Base-by-base conservation (phyloP, 2,888 invertebrate species). In the Uropetala carovei region DNA sequence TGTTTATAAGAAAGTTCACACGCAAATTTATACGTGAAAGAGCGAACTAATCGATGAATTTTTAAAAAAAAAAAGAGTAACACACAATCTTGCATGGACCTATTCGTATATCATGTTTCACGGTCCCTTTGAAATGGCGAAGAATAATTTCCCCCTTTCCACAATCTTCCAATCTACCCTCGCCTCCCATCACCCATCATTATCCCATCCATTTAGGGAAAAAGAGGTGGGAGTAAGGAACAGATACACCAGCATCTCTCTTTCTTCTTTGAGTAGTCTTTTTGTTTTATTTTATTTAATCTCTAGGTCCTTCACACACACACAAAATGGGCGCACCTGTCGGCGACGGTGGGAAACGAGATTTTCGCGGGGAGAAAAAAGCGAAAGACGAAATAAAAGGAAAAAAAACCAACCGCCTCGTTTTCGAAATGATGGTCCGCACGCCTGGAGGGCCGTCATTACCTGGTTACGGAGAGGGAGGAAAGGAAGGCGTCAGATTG, bases 281-380 rank as follows among this genome's bases (percentile, higher is more conserved):
- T 1, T 43, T 43, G 1, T 43, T 43, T 43, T 3, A 43, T n/a
- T n/a, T n/a, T n/a, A n/a, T n/a, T n/a, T 43, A 43, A 43, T 43
- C 43, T 43, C 60, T 60, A 2, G 9, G 27, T 22, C 85, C 58
- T 22, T 16, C 60, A 14, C 60, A 9, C 86, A 27, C n/a, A 30
- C 60, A 86, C 82, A 82, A 82, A 82, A 43, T 0, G 43, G n/a
- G 89, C 89, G 89, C 89, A 89, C 89, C 89, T 89, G 89, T 89
- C 89, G 89, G 89, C 89, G 64, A 56, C 59, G 60, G 64, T 68
- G 89, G 64, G 89, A 89, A n/a, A 89, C 89, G 60, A 89, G 43
- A 0, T 27, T 13, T 30, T 60, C 3, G n/a, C 43, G 4, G 86
- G 27, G 18, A 30, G 18, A 64, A 64, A 43, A 89, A 89, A 68